Evolutionary conservation across 2,113 vertebrate species (phyloP), one percentile per base, ranked within the genome.

Genomic region (Phrynocephalus versicolor): DNA sequence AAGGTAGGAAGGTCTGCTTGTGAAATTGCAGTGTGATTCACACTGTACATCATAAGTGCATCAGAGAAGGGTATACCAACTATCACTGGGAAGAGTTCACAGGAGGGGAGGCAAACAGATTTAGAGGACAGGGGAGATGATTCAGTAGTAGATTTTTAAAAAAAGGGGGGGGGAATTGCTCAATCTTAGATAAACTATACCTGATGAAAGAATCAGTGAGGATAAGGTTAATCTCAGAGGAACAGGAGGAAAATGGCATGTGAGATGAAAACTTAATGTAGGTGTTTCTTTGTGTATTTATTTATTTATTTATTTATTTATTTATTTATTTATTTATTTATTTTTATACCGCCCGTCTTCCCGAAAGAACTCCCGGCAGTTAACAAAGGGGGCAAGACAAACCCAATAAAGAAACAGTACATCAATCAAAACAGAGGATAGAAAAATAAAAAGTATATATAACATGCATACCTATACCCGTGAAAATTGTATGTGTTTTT

Each of bases 51-150:
- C 27, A 51, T 67, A 64, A 81, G 62, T 33, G 65, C 64, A 27
- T 71, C 35, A 41, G 35, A 58, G 35, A 69, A 75, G 71, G 45
- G 51, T 65, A 27, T 57, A n/a, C n/a, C 51, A 87, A 81, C 62
- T 62, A 14, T 62, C 71, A 86, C 82, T 37, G 41, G 27, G 81
- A 23, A 37, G 41, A 77, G 85, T 83, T 82, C 62, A 81, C 15
- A n/a, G 3, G 41, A 23, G 39, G 14, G 30, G 7, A 45, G 41
- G 27, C 37, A 83, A 72, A 73, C 77, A 71, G 60, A 74, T 81
- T 67, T 60, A 71, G 19, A 75, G 51, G 60, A 67, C 10, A 60
- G 27, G 72, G 30, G 15, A 74, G 30, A 83, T 75, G 30, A 65
- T 78, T 58, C 57, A 45, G 45, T 57, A 84, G 69, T 51, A 33